These are phyloP conservation scores for Clitarchus hookeri DNA, from an alignment of 2,888 invertebrate genomes.

Conservation along the genomic window DNA sequence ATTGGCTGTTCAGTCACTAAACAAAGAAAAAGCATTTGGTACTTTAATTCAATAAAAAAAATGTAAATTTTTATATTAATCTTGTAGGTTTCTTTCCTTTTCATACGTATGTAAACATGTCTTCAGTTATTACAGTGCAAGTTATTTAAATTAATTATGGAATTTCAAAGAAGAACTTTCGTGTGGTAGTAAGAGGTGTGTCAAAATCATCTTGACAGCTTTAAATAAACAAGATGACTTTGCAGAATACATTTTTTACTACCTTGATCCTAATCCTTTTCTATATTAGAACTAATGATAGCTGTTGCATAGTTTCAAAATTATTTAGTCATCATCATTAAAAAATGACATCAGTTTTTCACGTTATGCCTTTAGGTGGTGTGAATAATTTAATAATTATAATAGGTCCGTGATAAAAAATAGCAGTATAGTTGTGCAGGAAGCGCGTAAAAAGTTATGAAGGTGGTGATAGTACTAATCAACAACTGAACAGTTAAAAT, in stretches of 20 bases:
- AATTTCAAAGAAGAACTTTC: neutral
- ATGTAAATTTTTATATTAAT: neutral
- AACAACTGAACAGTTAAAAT: no score
- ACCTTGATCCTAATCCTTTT: neutral
- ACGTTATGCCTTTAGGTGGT: no score
- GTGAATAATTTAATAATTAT: no score
- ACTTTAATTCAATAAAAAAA: neutral
- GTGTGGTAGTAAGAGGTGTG: neutral
- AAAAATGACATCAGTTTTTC: no score
- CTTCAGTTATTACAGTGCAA: neutral
- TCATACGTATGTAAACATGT: neutral
- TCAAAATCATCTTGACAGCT: neutral
- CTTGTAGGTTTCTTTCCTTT: neutral
- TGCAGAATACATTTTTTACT: neutral
- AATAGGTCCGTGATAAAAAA: no score
- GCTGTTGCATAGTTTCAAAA: no score
- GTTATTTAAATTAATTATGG: neutral
- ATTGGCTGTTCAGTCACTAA: neutral
- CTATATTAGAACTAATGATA: neutral
- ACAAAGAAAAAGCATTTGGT: neutral
- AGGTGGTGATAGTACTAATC: no score
- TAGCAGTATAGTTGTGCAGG: no score
- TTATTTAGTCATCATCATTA: no score
- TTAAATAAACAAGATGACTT: neutral
- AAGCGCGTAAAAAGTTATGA: no score